Evolutionary conservation across 2,113 vertebrate genomes (phyloP), one percentile per base, ranked within the genome.

Genomic region (Oncorhynchus masou): DNA sequence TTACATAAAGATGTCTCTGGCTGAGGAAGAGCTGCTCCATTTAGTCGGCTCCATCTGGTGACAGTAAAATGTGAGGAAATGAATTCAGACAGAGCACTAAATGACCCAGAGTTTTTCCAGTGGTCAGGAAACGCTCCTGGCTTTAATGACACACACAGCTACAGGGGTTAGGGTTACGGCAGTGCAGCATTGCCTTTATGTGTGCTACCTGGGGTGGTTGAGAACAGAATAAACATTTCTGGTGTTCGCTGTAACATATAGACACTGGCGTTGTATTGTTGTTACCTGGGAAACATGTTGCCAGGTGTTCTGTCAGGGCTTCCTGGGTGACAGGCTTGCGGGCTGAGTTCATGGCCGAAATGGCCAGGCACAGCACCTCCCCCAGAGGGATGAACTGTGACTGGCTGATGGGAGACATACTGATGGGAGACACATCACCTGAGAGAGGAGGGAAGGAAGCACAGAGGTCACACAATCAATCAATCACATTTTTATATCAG

Each of bases 381-480:
- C 98, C 97, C 85, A 99, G 95, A 78, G 97, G 98, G 88, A 99
- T 98, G 90, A 99, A 99, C 92, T 99, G 98, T 75, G 98, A 99
- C 84, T 99, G 98, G 92, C 96, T 98, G 94, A 98, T 98, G 81
- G 98, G 98, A 92, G 97, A 99, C 97, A 99, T 99, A 88, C 96
- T 99, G 96, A 99, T 99, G 66, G 98, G 97, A 80, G 97, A 98
- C 81, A 99, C 98, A 98, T 99, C 98, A 97, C 97, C 98, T 99
- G 93, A 68, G 84, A 69, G 75, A 81, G 71, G 79, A 31, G 83
- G 22, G 79, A 31, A 81, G 77, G 78, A 19, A 24, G 22, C 3
- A 39, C 39, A 11, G 9, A 45, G 66, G 59, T 72, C 64, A 88
- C 51, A 54, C 51, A 54, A 54, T 54, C 51, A 54, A 54, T 54